These are phyloP conservation scores for Echinarachnius parma DNA, from an alignment of 53 echinoderm and acorn worm species.

Conservation along the genomic window DNA sequence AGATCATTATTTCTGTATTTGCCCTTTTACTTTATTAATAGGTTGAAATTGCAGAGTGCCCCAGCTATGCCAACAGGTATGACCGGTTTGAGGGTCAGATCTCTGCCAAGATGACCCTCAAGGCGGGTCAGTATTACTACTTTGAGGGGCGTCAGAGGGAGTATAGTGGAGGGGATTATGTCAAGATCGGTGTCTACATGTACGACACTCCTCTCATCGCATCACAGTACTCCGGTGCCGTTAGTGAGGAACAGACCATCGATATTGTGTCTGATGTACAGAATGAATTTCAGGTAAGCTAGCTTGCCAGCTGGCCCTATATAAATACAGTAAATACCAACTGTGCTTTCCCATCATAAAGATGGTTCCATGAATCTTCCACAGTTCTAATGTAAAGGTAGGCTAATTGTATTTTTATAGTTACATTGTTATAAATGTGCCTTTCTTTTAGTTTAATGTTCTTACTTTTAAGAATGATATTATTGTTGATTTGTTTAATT, in stretches of 20 bases:
- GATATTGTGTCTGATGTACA: conserved; percentile 30
- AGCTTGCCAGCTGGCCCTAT: too few relatives aligned
- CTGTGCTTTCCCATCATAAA: too few relatives aligned
- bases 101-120: conserved; percentile 34
- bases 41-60: conserved; percentile 51
- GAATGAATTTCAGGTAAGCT: conserved; percentile 68
- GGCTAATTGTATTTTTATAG: too few relatives aligned
- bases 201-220: conserved; percentile 59
- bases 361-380: too few relatives aligned
- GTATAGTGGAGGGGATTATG: conserved; percentile 25
- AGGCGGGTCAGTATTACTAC: conserved; percentile 64
- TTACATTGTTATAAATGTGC: too few relatives aligned
- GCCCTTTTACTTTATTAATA: background rate
- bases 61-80: conserved; percentile 17
- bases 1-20: too few relatives aligned
- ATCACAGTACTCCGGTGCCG: conserved; percentile 44
- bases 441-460: too few relatives aligned
- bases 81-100: conserved; percentile 6
- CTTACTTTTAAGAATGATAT: too few relatives aligned
- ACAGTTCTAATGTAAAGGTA: too few relatives aligned
- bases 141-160: conserved; percentile 66
- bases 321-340: too few relatives aligned
- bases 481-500: too few relatives aligned
- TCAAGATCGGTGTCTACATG: conserved; percentile 60
- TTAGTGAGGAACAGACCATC: conserved; percentile 60